Evolutionary conservation across 2,888 invertebrate species (phyloP), one percentile per base, ranked within the genome.

Genomic region (Pollenia griseotomentosa): DNA sequence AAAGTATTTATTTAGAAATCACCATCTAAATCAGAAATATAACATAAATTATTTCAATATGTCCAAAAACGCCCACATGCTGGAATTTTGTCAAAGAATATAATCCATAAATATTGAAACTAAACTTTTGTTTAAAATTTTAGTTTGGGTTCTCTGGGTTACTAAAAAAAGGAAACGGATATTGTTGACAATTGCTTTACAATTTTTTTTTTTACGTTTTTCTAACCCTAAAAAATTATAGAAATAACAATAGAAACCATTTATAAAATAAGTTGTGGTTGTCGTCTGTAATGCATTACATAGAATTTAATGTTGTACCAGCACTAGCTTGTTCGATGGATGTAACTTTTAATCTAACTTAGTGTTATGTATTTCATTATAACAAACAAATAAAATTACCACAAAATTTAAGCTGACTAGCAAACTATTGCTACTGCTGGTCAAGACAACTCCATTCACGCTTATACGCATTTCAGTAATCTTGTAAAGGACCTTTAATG

Each of bases 381-480:
- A 74, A 70, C 75, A 66, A 66, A 83, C 65, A 73, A 79, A 73
- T 53, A 84, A 77, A 79, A 61, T 79, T 59, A 79, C 84, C 84
- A 79, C 78, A 84, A 74, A 79, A 84, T 84, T 61, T 68, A 84
- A 84, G 84, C 84, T 84, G 84, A 84, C 68, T 84, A 12, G 12
- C 51, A 53, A 84, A 68, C 53, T 79, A 48, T 68, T 68, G 10
- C 57, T 79, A 44, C 51, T 74, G 63, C 40, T 83, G 83, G 83
- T 77, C 83, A 83, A 83, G 53, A 63, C 77, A 79, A 75, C 51
- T 10, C 10, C 16, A 40, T 10, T 5, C 9, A 19, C 23, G 63
- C 51, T 33, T 6, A 33, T 33, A 68, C 16, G 51, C 80, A 71
- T 23, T 70, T 61, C 42, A 40, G 16, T n/a, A 55, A 73, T 53